Base-by-base conservation (phyloP, 2,797 vertebrate species). In the Anguilla obscura region DNA sequence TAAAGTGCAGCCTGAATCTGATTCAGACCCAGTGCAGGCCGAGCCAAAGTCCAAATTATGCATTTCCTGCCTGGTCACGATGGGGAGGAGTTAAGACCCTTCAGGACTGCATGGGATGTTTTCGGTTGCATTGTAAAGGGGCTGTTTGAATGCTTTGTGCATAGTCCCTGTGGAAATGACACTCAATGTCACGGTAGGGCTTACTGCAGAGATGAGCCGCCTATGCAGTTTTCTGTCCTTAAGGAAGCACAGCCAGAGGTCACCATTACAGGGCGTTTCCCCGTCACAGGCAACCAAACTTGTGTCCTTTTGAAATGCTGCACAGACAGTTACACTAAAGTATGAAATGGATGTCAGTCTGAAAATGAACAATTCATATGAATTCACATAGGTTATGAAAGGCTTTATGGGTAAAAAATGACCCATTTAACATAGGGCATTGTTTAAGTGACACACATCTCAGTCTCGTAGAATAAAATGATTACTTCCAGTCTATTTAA, bases 241-340 rank as follows among this genome's bases (percentile, higher is more conserved):
- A 33, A 50, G 18, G 85, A 88, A 87, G 58, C 82, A 79, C 85
- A 89, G 84, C 85, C 89, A 86, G 92, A 93, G 91, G 92, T 91
- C 91, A 91, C 30, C 60, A 56, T 83, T 66, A 88, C 86, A 89
- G 74, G 45, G 45, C 48, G 48, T 79, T 58, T 86, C 30, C 86
- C 50, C 56, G 33, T 84, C 84, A 84, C 86, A 80, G 58, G 84
- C 33, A 79, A 74, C 18, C 76, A 45, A 80, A 45, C 58, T 50
- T 24, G 24, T 0, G 6, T 82, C 36, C 5, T 45, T 9, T 82
- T 82, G 79, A 82, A n/a, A 82, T 48, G 16, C 21, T 48, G 21
- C 40, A 79, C 16, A 21, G 74, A 79, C 2, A 30, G 30, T 30
- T 30, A 85, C 27, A 50, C 9, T 45, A 21, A 63, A 24, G 40